Evolutionary conservation across 2,888 invertebrate species (phyloP), one percentile per base, ranked within the genome.

Genomic region (Drosophila phalerata): DNA sequence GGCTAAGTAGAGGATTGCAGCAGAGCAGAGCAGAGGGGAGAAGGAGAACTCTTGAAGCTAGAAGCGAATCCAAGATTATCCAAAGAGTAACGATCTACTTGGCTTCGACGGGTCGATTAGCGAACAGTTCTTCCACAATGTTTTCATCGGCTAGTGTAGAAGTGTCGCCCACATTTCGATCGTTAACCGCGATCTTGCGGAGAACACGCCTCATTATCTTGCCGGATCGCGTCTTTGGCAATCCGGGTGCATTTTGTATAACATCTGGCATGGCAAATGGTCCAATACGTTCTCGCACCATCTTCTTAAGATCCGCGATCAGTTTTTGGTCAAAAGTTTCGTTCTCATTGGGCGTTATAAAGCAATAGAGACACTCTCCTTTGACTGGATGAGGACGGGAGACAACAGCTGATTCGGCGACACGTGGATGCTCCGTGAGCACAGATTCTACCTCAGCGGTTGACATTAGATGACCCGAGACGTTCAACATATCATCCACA

Each of bases 401-500:
- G 0, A 99, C 99, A 0, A 98, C 99, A 0, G 99, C 99, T 0
- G 99, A 97, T 93, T 99, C 99, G 0, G 98, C 95, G 0, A 99
- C 97, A 11, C 94, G 93, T 0, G 93, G 93, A 90, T 97, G 96
- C 91, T 96, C 96, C 0, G 96, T 95, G 15, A 97, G 93, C 22
- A 97, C 96, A 13, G 96, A 95, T 92, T 97, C 97, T 0, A 97
- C 96, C 93, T 99, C 98, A 0, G 99, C 97, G 0, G 99, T 99
- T 70, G 98, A 98, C 95, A 99, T 96, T 60, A 99, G 94, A 93
- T 99, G 99, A 0, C 99, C 99, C 2, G 98, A 98, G 9, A 99
- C 99, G 93, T 99, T 99, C 79, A 99, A 94, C 98, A 99, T 98
- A 92, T 99, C 99, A 92, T 99, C 99, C 40, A 99, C 97, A 66